Conservation (phyloP, 2,888 invertebrate species). For the Geophilus truncorum region DNA sequence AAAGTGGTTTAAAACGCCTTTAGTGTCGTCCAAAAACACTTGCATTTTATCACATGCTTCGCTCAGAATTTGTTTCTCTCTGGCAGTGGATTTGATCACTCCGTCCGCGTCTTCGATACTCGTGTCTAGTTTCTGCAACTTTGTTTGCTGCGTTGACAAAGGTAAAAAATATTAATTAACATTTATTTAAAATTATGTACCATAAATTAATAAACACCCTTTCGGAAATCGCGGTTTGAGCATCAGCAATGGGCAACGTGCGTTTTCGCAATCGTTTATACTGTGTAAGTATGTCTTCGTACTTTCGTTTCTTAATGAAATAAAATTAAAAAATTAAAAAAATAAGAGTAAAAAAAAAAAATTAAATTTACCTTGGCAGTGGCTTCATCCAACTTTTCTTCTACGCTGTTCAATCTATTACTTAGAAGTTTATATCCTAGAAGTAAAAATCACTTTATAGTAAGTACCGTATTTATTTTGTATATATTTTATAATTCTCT, state of each 20-base stretch:
- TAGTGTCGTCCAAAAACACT: constrained; percentile 27
- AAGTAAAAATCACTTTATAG: background rate
- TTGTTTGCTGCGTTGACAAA: background rate
- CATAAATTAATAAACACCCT: background rate
- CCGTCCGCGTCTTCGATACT: background rate
- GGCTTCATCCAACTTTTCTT: background rate
- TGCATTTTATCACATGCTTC: constrained; percentile 26
- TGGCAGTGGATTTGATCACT: background rate
- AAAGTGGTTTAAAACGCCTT: constrained; percentile 3
- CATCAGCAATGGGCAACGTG: background rate
- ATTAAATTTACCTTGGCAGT: background rate
- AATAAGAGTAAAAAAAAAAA: background rate
- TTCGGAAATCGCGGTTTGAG: background rate
- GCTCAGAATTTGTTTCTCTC: background rate
- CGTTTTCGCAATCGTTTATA: background rate
- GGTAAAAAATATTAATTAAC: too few species aligned
- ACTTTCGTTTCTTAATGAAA: background rate
- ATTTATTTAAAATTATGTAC: background rate
- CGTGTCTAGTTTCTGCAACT: background rate
- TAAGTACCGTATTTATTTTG: background rate
- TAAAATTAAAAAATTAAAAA: background rate
- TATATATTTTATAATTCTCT: background rate
- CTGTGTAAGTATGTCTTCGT: background rate
- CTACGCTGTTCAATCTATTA: background rate
- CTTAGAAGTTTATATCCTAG: background rate